Evolutionary conservation across 2,113 vertebrate genomes (phyloP).

Genomic region (Promerops cafer): DNA sequence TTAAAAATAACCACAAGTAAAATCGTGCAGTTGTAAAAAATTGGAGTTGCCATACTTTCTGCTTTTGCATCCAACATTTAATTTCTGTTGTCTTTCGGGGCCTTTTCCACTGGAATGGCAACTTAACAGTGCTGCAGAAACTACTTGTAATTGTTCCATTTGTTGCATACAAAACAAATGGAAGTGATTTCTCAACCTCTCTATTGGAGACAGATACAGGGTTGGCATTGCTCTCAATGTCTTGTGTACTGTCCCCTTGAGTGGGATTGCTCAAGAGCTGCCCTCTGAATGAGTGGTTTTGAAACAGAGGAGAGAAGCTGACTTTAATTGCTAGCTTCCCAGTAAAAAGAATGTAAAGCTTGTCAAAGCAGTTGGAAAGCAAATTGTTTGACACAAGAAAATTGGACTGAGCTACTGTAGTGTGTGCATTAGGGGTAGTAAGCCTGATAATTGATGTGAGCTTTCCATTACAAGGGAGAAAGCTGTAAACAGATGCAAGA

Average conservation of each 20-base stretch:
- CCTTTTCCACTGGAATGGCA: not conserved
- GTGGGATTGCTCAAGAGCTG: slow-evolving; percentile 22
- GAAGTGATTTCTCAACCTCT: not conserved
- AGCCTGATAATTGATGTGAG: not conserved
- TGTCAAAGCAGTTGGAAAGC: not conserved
- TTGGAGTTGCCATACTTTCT: not conserved
- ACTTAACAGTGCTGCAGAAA: not conserved
- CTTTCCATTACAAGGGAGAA: not conserved
- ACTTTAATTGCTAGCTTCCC: not conserved
- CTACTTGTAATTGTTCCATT: not conserved
- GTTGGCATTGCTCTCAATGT: not conserved
- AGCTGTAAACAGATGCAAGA: not conserved
- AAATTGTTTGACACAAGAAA: not conserved
- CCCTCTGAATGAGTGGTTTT: slow-evolving; percentile 1
- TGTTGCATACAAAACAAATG: slow-evolving; percentile 9
- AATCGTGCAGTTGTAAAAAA: not conserved
- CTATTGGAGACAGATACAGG: not conserved
- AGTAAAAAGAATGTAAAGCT: not conserved
- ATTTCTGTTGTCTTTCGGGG: not conserved
- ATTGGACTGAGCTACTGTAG: not conserved
- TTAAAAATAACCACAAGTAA: not conserved
- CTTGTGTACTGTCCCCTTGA: not conserved
- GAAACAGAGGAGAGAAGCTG: not conserved
- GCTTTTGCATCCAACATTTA: not conserved
- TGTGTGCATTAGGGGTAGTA: not conserved